A percentile compares a stretch with the other conserved stretches of the same genome.
These are phyloP conservation scores for Heterochromis multidens DNA, from an alignment of 2,113 vertebrate genomes.

Conservation along the genomic window DNA sequence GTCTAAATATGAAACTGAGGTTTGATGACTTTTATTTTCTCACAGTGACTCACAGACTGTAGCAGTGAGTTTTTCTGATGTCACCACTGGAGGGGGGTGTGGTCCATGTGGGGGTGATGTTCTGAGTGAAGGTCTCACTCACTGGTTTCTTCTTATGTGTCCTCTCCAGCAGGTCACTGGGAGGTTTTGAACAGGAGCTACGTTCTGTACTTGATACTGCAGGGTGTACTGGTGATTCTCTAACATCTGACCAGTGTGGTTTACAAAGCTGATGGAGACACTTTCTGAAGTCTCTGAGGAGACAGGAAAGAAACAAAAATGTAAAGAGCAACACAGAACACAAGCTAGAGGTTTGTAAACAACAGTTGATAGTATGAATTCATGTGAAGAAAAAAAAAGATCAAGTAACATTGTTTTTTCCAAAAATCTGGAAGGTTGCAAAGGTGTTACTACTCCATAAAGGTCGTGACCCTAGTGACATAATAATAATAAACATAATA, in stretches of 20 bases:
- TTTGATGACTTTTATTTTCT: neutral
- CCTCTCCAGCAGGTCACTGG: constrained; percentile 34
- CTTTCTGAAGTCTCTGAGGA: constrained; percentile 18
- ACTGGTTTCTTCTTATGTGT: neutral
- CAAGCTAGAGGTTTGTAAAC: neutral
- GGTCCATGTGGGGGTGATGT: neutral
- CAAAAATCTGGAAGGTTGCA: too few relatives aligned
- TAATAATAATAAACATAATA: too few relatives aligned
- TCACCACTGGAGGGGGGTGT: neutral
- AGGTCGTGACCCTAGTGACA: too few relatives aligned
- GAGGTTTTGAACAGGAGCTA: constrained; percentile 37
- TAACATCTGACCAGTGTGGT: neutral
- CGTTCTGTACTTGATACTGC: constrained; percentile 41
- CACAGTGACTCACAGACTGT: constrained; percentile 33
- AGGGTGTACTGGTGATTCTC: constrained; percentile 20
- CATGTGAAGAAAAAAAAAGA: too few relatives aligned
- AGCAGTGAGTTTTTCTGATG: neutral
- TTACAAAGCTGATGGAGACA: neutral
- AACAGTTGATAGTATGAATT: fast-evolving
- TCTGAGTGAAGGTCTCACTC: neutral
- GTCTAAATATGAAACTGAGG: neutral
- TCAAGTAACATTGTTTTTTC: too few relatives aligned
- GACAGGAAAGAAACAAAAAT: neutral
- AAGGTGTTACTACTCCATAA: too few relatives aligned
- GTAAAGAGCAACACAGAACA: neutral